A percentile compares a stretch with the other conserved stretches of the same genome.
phyloP scores from a whole-genome alignment of 2,797 vertebrate species.

The Garrulus glandarius region DNA sequence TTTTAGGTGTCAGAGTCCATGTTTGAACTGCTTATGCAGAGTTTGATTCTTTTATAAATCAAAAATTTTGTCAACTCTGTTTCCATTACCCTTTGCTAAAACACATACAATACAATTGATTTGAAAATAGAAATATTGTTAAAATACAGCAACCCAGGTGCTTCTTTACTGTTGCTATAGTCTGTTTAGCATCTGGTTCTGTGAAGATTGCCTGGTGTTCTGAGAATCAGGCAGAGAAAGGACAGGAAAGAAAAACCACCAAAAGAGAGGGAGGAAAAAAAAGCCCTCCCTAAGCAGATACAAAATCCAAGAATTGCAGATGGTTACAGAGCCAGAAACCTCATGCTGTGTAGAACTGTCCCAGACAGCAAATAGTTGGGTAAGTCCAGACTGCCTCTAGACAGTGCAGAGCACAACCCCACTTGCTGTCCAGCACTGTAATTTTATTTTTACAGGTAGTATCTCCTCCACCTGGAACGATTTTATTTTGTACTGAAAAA shows the following conservation, averaged over 20 bases:
- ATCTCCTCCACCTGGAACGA: not conserved
- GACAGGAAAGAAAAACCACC: conserved; percentile 53
- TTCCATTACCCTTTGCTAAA: not conserved
- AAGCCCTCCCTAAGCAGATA: conserved; percentile 41
- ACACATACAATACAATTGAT: not conserved
- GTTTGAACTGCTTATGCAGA: not conserved
- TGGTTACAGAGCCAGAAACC: conserved; percentile 55
- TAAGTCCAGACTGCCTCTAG: conserved; percentile 37
- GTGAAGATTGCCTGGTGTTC: conserved; percentile 47
- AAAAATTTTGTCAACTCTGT: not conserved
- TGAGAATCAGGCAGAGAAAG: conserved; percentile 33
- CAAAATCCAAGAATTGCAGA: conserved; percentile 59
- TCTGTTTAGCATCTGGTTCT: conserved; percentile 37
- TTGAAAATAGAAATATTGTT: not conserved
- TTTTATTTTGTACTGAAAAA: conserved; percentile 5
- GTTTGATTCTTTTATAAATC: not conserved
- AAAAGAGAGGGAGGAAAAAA: conserved; percentile 37
- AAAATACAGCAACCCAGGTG: not conserved
- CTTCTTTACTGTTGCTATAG: not conserved
- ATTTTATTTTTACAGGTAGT: conserved; percentile 46
- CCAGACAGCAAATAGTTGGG: conserved; percentile 55
- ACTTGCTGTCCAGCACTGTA: not conserved
- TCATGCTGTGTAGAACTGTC: conserved; percentile 49
- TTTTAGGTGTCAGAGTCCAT: not conserved
- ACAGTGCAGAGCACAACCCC: not conserved